phyloP scores from a whole-genome alignment of 2,797 vertebrate species.

The Sarcophilus harrisii region DNA sequence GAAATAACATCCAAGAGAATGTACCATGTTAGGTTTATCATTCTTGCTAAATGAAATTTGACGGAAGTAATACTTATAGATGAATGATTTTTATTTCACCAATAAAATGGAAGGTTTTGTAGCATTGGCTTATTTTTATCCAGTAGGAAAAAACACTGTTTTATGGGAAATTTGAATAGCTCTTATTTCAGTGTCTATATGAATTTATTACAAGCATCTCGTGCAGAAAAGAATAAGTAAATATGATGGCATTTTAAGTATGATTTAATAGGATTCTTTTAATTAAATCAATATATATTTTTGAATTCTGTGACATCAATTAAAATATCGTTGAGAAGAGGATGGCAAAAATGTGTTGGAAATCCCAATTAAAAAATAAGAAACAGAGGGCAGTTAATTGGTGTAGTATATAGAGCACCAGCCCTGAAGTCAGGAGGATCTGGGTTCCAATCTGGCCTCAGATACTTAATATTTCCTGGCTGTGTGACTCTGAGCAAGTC shows the following conservation, averaged over 20 bases:
- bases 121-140: not conserved
- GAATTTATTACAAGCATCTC: not conserved
- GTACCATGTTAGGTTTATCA: not conserved
- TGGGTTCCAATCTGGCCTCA: too few relatives aligned
- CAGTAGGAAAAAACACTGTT: not conserved
- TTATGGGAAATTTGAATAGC: not conserved
- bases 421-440: too few relatives aligned
- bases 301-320: not conserved
- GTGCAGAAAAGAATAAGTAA: not conserved
- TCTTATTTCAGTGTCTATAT: not conserved
- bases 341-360: not conserved
- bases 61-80: not conserved
- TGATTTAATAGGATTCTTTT: not conserved
- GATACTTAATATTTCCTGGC: too few relatives aligned
- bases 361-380: not conserved
- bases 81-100: not conserved
- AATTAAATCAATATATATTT: not conserved
- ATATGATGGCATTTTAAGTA: not conserved
- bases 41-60: not conserved
- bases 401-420: too few relatives aligned
- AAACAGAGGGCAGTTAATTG: not conserved
- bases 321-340: not conserved
- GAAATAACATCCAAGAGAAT: not conserved
- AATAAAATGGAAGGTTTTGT: not conserved
- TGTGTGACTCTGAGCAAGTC: too few relatives aligned